A percentile compares a stretch with the other conserved stretches of the same genome.
Conservation (phyloP, 2,797 vertebrate genomes). For the Hypotaenidia philippensis region DNA sequence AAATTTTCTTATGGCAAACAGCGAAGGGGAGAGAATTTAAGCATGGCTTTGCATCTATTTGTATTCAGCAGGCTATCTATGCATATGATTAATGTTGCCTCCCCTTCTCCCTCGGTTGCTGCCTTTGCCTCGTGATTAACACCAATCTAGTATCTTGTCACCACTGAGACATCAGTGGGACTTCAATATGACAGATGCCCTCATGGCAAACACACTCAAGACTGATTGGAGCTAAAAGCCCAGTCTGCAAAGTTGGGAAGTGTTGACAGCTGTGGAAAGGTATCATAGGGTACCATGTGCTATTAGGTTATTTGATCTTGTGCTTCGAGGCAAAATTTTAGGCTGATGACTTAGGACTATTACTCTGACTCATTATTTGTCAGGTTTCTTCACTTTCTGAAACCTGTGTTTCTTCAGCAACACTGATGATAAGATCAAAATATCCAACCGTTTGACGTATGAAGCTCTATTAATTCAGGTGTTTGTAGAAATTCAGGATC, state of each 20-base stretch:
- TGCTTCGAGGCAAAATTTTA: neutral
- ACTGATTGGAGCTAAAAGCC: neutral
- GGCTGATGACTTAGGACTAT: neutral
- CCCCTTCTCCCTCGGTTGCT: neutral
- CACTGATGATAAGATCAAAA: neutral
- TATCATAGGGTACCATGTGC: neutral
- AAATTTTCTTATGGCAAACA: neutral
- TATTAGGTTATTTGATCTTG: neutral
- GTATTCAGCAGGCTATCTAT: neutral
- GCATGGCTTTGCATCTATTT: neutral
- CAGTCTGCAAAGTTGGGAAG: neutral
- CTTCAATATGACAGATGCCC: neutral
- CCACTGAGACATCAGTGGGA: neutral
- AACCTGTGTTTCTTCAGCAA: neutral
- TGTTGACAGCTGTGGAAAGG: neutral
- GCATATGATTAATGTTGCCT: neutral
- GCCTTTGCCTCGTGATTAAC: constrained; percentile 13
- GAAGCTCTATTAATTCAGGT: constrained; percentile 5
- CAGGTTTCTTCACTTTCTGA: neutral
- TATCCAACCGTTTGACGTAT: neutral
- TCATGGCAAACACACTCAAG: neutral
- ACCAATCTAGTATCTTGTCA: constrained; percentile 10
- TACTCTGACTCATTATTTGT: neutral
- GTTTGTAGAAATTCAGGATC: neutral
- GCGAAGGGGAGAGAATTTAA: neutral